These are phyloP conservation scores for Athene noctua DNA, from an alignment of 2,113 vertebrate species.

Conservation along the genomic window DNA sequence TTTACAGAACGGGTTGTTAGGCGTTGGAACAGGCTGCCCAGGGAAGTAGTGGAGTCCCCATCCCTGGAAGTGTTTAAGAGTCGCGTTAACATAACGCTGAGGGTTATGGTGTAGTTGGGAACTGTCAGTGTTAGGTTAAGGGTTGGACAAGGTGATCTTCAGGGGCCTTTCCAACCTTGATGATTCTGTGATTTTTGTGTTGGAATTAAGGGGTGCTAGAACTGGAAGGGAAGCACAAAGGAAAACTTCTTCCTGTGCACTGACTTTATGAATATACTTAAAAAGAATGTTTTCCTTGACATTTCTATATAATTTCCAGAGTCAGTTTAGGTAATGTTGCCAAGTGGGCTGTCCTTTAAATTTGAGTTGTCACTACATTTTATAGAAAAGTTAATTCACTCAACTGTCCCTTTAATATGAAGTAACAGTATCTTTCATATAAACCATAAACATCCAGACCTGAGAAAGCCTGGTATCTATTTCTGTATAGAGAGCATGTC, in stretches of 20 bases:
- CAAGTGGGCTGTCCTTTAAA: not conserved
- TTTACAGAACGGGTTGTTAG: too few species aligned
- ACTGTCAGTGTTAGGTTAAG: too few species aligned
- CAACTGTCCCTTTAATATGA: not conserved
- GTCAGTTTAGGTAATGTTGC: not conserved
- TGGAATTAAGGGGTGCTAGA: not conserved
- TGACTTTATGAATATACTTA: not conserved
- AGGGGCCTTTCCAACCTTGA: too few species aligned
- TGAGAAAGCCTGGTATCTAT: not conserved
- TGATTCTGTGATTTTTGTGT: not conserved
- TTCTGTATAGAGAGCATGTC: not conserved
- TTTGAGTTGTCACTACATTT: not conserved
- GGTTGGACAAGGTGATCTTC: too few species aligned
- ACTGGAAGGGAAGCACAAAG: not conserved
- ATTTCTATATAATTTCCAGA: not conserved
- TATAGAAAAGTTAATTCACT: not conserved
- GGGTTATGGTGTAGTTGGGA: too few species aligned
- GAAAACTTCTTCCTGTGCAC: not conserved
- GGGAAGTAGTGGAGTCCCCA: too few species aligned
- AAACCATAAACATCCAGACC: not conserved
- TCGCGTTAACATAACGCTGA: too few species aligned
- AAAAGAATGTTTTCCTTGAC: not conserved
- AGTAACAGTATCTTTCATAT: not conserved
- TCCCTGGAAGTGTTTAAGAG: too few species aligned
- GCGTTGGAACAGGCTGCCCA: too few species aligned